phyloP scores from a whole-genome alignment of 2,113 vertebrate genomes.

The Oryctolagus cuniculus region mOryCun1.1 NC_091447.1:10308001-10308500 shows the following conservation, averaged over 20 bases:
- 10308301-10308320: slow-evolving; percentile 31
- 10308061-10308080: background rate
- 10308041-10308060: background rate
- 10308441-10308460: background rate
- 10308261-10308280: background rate
- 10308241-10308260: slow-evolving; percentile 21
- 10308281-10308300: background rate
- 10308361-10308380: background rate
- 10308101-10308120: background rate
- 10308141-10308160: background rate
- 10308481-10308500: background rate
- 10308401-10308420: fast-evolving
- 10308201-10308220: background rate
- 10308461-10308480: background rate
- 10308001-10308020: background rate
- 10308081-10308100: background rate
- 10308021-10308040: background rate
- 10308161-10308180: background rate
- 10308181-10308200: background rate
- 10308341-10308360: background rate
- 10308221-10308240: background rate
- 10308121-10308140: background rate
- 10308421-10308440: background rate
- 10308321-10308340: slow-evolving; percentile 30
- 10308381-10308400: background rate